Conservation (phyloP, 2,797 vertebrate species). For the Protonibea diacanthus region DNA sequence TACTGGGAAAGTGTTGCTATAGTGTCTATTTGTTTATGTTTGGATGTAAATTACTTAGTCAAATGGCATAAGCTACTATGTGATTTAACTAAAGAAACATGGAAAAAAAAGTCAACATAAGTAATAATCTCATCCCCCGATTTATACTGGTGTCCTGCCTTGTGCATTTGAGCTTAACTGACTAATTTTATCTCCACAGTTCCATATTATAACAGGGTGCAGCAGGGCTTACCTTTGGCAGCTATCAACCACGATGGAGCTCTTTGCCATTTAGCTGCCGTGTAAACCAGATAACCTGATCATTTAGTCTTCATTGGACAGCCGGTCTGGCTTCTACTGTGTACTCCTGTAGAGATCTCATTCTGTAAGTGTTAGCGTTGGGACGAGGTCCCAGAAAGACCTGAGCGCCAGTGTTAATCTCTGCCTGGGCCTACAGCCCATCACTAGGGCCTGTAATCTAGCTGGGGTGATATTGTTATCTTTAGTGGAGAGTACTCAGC, state of each 20-base stretch:
- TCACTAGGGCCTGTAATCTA: slow-evolving; percentile 67
- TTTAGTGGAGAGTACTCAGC: slow-evolving; percentile 72
- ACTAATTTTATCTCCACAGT: slow-evolving; percentile 66
- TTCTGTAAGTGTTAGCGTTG: slow-evolving; percentile 69
- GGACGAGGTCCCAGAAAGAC: slow-evolving; percentile 74
- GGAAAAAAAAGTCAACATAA: slow-evolving; percentile 2
- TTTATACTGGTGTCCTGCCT: slow-evolving; percentile 46
- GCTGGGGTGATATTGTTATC: slow-evolving; percentile 69
- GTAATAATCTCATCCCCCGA: slow-evolving; percentile 19
- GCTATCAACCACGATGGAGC: slow-evolving; percentile 56
- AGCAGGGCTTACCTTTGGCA: slow-evolving; percentile 71
- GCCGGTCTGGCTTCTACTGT: slow-evolving; percentile 63
- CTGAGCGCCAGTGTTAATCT: slow-evolving; percentile 71
- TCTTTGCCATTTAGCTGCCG: slow-evolving; percentile 65
- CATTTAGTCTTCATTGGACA: slow-evolving; percentile 74
- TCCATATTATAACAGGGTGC: slow-evolving; percentile 63
- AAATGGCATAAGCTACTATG: neutral
- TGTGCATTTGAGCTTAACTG: slow-evolving; percentile 51
- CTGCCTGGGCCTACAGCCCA: slow-evolving; percentile 71
- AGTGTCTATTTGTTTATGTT: neutral
- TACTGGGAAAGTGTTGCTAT: neutral
- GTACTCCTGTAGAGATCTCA: slow-evolving; percentile 69
- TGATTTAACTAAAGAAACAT: neutral
- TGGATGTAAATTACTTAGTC: neutral
- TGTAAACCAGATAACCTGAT: slow-evolving; percentile 80